phyloP scores from a whole-genome alignment of 2,113 vertebrate species.

The Rafetus swinhoei region DNA sequence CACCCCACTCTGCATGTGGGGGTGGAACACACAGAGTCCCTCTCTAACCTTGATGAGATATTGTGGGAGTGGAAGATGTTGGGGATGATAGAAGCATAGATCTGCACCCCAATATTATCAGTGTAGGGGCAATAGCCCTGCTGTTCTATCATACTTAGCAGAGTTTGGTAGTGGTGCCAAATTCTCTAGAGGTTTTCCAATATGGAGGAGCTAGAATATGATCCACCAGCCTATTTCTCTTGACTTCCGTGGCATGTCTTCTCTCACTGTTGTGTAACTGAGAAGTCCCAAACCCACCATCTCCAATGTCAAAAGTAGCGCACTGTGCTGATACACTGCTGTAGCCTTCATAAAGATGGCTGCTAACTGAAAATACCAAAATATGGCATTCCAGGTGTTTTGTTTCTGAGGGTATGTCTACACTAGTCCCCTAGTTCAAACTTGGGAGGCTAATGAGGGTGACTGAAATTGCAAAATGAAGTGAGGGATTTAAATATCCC shows the following conservation, averaged over 20 bases:
- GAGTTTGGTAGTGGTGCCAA: not conserved
- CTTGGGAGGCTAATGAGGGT: too few relatives aligned
- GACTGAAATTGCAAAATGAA: too few relatives aligned
- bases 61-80: not conserved
- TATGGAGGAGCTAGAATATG: not conserved
- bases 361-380: not conserved
- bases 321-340: rapidly evolving
- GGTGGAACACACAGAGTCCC: not conserved
- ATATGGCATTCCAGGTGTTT: not conserved
- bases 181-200: not conserved
- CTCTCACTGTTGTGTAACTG: not conserved
- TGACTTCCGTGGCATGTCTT: not conserved
- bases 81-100: not conserved
- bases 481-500: too few relatives aligned
- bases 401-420: rapidly evolving
- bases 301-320: not conserved
- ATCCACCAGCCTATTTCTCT: not conserved
- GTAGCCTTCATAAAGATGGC: rapidly evolving
- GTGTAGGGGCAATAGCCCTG: not conserved
- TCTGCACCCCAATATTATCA: not conserved
- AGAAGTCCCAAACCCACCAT: not conserved
- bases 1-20: not conserved
- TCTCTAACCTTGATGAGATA: not conserved
- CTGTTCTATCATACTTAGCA: not conserved
- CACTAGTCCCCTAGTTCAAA: too few relatives aligned